Base-by-base conservation (phyloP, 2,888 invertebrate genomes). In the Thymelicus acteon region DNA sequence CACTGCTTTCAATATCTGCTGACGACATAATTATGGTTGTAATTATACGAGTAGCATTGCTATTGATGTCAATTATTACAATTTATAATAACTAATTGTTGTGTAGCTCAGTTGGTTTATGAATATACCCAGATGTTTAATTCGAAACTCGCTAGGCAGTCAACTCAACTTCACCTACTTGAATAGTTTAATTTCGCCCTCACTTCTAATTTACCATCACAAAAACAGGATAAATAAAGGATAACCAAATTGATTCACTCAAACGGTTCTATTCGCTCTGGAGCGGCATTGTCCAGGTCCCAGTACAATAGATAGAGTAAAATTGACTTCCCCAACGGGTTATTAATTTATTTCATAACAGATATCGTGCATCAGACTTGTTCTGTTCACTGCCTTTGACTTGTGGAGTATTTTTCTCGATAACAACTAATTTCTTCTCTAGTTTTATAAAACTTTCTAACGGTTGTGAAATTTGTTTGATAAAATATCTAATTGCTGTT, bases 261-360 rank as follows among this genome's bases (percentile, higher is more conserved):
- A 63, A 48, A 58, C 63, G 48, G 58, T 62, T 24, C 49, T 49
- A 63, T 39, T 57, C 62, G 31, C 58, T 49, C 15, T 58, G 63
- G 58, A 62, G 48, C 74, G 71, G 72, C 68, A 74, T 76, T 78
- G 78, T 75, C 79, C 77, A 44, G 47, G 48, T 57, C 12, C 10
- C 24, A 24, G 76, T 82, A 89, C 89, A 90, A 90, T 87, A 79
- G 84, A 81, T 81, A 84, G 86, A 89, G 77, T 77, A 90, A 90
- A 90, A 90, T 90, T 89, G 90, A 85, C 85, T 88, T 82, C 83
- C 71, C 70, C 80, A 78, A 77, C 80, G 76, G 77, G 81, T 85
- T 89, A 89, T 86, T 88, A 88, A 87, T 86, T 87, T 85, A 87
- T 87, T 85, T 85, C 81, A 83, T 87, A 89, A 89, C 84, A 85